These are phyloP conservation scores for Campoplex capitator DNA, from an alignment of 2,888 invertebrate genomes.

Conservation along the genomic window DNA sequence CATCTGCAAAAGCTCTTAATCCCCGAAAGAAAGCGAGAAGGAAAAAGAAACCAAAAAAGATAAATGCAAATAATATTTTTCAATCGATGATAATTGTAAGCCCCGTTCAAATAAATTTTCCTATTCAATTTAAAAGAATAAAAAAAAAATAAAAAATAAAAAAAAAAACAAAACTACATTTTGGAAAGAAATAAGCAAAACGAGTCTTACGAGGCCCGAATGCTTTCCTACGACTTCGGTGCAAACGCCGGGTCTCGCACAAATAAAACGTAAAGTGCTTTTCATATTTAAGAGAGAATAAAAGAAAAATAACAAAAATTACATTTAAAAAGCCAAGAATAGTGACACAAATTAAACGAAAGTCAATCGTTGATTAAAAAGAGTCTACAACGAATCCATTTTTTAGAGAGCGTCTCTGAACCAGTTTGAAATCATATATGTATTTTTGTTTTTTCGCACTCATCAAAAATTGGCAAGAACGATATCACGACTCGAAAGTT, in stretches of 20 bases:
- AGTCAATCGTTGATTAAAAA: slow-evolving; percentile 63
- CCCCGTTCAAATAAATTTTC: slow-evolving; percentile 57
- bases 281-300: slow-evolving; percentile 47
- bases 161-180: slow-evolving; percentile 27
- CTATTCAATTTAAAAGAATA: slow-evolving; percentile 35
- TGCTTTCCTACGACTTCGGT: slow-evolving; percentile 21
- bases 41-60: slow-evolving; percentile 2
- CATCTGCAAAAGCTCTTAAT: slow-evolving; percentile 37
- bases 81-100: slow-evolving; percentile 65
- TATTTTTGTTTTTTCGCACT: slow-evolving; percentile 1
- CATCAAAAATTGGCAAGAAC: slow-evolving; percentile 2
- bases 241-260: slow-evolving; percentile 4
- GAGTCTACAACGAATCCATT: slow-evolving; percentile 65
- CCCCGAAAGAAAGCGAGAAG: not conserved
- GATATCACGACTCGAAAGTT: not conserved
- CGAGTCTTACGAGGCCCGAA: slow-evolving; percentile 35
- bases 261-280: slow-evolving; percentile 51
- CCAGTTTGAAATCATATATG: slow-evolving; percentile 27
- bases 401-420: slow-evolving; percentile 58
- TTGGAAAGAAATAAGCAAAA: slow-evolving; percentile 39
- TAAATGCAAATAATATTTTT: slow-evolving; percentile 65
- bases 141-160: slow-evolving; percentile 1
- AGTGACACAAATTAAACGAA: slow-evolving; percentile 44
- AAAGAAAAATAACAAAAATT: slow-evolving; percentile 39
- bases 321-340: slow-evolving; percentile 17